A percentile compares a stretch with the other conserved stretches of the same genome.
Evolutionary conservation across 2,797 vertebrate species (phyloP).

Genomic region (Anas bernieri): DNA sequence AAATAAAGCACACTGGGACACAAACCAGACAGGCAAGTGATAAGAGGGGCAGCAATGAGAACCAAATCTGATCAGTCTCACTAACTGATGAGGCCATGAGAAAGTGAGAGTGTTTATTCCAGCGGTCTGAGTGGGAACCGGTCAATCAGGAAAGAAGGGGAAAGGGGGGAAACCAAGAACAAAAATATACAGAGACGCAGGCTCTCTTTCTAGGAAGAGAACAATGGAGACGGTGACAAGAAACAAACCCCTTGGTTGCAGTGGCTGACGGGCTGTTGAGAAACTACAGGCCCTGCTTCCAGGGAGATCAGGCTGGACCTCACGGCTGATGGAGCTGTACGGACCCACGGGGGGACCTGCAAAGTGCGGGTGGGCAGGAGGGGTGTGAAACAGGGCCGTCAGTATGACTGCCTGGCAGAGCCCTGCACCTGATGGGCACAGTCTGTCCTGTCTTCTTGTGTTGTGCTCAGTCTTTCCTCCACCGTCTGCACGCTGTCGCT

Average conservation of each 20-base stretch:
- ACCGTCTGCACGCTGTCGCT: background rate
- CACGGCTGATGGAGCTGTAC: background rate
- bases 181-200: background rate
- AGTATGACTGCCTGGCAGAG: background rate
- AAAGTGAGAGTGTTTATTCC: background rate
- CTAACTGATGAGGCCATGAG: background rate
- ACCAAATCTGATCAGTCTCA: background rate
- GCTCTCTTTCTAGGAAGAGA: background rate
- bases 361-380: background rate
- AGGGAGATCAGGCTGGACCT: background rate
- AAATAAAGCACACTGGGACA: background rate
- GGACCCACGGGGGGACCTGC: no score
- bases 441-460: background rate
- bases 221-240: background rate
- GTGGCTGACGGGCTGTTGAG: background rate
- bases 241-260: background rate
- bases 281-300: background rate
- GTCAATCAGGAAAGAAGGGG: background rate
- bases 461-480: background rate
- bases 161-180: background rate
- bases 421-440: background rate
- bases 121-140: background rate
- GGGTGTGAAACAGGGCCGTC: background rate
- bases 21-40: background rate
- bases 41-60: fast-evolving